Conservation (phyloP, 2,113 vertebrate species). For the Chionodraco myersi region DNA sequence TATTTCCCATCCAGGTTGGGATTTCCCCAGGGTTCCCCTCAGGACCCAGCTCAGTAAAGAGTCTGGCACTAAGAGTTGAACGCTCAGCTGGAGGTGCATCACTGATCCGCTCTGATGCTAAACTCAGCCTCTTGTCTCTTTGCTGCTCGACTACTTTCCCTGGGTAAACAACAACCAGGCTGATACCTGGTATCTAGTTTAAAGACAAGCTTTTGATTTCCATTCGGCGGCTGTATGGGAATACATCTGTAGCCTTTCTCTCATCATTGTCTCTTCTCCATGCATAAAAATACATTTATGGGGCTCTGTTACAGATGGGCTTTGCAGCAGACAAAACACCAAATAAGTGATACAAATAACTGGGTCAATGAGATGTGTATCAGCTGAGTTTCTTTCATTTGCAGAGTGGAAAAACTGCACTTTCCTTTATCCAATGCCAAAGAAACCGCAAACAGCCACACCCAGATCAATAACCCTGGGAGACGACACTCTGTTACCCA, state of each 20-base stretch:
- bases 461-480: slow-evolving; percentile 27
- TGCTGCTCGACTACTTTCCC: not conserved
- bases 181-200: slow-evolving; percentile 21
- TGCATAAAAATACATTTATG: not conserved
- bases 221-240: slow-evolving; percentile 1
- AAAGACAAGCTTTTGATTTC: slow-evolving; percentile 22
- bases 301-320: slow-evolving; percentile 10
- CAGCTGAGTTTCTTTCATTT: slow-evolving; percentile 22
- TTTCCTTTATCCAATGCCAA: not conserved
- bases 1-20: slow-evolving; percentile 34
- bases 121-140: slow-evolving; percentile 27
- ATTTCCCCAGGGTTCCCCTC: slow-evolving; percentile 50
- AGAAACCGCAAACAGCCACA: not conserved
- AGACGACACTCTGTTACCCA: slow-evolving; percentile 18
- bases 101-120: slow-evolving; percentile 35
- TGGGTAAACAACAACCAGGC: slow-evolving; percentile 25
- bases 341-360: slow-evolving; percentile 17
- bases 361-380: slow-evolving; percentile 15
- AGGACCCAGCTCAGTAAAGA: slow-evolving; percentile 27
- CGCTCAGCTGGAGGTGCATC: slow-evolving; percentile 47
- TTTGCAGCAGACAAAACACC: slow-evolving; percentile 11
- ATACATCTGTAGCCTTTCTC: slow-evolving; percentile 22
- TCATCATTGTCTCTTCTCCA: slow-evolving; percentile 18
- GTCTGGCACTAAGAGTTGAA: slow-evolving; percentile 28
- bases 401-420: slow-evolving; percentile 7